Percentiles rank a stretch among this genome's conserved stretches.
Conservation (phyloP, 2,113 vertebrate species). For the Microtus montanus region DNA sequence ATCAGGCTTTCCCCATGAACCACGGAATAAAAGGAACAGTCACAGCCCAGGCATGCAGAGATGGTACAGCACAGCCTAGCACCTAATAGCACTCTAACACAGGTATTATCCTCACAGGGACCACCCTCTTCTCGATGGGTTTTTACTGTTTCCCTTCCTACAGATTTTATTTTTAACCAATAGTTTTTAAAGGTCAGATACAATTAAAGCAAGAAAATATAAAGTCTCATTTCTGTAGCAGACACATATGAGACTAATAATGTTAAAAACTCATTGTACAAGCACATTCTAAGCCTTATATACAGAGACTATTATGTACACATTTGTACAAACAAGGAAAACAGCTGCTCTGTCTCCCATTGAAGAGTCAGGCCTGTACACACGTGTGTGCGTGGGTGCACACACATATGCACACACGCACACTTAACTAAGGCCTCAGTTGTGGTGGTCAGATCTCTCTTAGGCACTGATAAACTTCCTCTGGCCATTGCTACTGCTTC, state of each 20-base stretch:
- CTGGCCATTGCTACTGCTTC: background rate
- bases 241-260: background rate
- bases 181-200: background rate
- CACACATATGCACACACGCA: background rate
- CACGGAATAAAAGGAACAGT: background rate
- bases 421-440: background rate
- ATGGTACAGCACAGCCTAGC: background rate
- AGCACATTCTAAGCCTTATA: background rate
- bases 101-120: background rate
- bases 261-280: background rate
- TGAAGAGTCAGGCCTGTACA: background rate
- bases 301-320: background rate
- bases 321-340: background rate
- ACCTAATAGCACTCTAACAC: background rate
- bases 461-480: background rate
- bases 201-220: background rate
- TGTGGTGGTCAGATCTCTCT: background rate
- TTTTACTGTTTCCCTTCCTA: background rate
- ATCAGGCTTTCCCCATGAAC: background rate
- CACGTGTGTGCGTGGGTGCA: no score
- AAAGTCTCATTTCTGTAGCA: slow-evolving; percentile 7
- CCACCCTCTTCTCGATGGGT: background rate
- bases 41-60: background rate
- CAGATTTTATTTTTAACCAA: background rate
- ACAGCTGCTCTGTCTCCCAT: background rate